phyloP scores from a whole-genome alignment of 2,113 vertebrate species.

The Anoura caudifer region DNA sequence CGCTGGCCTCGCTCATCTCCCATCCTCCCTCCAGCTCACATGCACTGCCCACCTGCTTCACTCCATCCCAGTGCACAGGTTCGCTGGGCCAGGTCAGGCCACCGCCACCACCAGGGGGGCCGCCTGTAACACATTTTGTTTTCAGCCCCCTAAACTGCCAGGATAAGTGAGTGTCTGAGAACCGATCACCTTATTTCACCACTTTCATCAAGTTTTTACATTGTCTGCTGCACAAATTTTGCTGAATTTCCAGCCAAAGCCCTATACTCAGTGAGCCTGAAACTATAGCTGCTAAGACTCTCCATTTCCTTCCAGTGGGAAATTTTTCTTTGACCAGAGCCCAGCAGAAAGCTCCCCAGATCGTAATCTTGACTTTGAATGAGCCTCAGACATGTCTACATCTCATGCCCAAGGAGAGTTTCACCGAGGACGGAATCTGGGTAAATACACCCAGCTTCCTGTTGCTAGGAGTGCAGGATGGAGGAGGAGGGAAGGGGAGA shows the following conservation, averaged over 20 bases:
- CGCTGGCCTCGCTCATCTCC: not conserved
- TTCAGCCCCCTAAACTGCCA: not conserved
- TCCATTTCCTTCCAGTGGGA: not conserved
- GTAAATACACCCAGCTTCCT: not conserved
- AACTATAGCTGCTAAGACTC: not conserved
- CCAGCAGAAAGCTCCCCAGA: not conserved
- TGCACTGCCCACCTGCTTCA: not conserved
- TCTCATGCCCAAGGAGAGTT: not conserved
- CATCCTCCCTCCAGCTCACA: fast-evolving
- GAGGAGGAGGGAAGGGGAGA: not conserved
- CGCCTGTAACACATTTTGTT: not conserved
- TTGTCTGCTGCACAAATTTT: not conserved
- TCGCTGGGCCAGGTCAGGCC: not conserved
- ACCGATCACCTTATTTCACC: not conserved
- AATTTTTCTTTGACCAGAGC: not conserved
- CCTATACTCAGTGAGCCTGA: not conserved
- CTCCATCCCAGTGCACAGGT: not conserved
- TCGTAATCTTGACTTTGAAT: not conserved
- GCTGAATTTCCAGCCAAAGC: not conserved
- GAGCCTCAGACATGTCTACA: not conserved
- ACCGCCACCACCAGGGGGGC: not conserved
- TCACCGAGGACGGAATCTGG: not conserved
- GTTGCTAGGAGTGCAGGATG: not conserved
- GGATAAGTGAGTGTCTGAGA: not conserved
- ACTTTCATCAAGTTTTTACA: not conserved